phyloP scores from a whole-genome alignment of 1,140 invertebrate species.

The Magallana angulata region DNA sequence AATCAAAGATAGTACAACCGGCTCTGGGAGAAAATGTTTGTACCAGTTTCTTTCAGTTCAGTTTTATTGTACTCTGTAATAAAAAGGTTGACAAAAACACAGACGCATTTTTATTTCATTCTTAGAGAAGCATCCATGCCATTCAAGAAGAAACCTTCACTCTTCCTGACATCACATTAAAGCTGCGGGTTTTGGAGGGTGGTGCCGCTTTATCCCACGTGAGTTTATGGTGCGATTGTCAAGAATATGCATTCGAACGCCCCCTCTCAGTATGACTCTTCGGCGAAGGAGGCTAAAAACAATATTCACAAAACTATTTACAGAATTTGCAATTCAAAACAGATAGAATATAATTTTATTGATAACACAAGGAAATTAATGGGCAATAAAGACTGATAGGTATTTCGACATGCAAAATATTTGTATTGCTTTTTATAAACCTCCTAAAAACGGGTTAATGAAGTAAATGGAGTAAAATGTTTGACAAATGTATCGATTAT shows the following conservation, averaged over 20 bases:
- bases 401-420: constrained; percentile 18
- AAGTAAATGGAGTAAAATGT: constrained; percentile 24
- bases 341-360: constrained; percentile 22
- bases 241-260: constrained; percentile 1
- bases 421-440: constrained; percentile 4
- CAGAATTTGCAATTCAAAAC: constrained; percentile 34
- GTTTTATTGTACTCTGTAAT: too few species aligned
- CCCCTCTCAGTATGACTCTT: background rate
- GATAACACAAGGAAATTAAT: constrained; percentile 1
- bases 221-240: constrained; percentile 11
- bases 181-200: background rate
- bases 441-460: constrained; percentile 10
- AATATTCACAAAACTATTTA: constrained; percentile 22
- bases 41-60: too few species aligned
- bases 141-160: background rate
- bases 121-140: background rate
- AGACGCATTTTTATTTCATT: too few species aligned
- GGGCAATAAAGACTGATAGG: constrained; percentile 35
- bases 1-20: too few species aligned
- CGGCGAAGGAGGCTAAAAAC: background rate
- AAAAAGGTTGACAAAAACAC: too few species aligned
- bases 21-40: too few species aligned
- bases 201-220: background rate
- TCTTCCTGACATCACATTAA: background rate
- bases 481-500: background rate